Evolutionary conservation across 2,888 invertebrate genomes (phyloP).

Genomic region (Amblyjoppa proteus): DNA sequence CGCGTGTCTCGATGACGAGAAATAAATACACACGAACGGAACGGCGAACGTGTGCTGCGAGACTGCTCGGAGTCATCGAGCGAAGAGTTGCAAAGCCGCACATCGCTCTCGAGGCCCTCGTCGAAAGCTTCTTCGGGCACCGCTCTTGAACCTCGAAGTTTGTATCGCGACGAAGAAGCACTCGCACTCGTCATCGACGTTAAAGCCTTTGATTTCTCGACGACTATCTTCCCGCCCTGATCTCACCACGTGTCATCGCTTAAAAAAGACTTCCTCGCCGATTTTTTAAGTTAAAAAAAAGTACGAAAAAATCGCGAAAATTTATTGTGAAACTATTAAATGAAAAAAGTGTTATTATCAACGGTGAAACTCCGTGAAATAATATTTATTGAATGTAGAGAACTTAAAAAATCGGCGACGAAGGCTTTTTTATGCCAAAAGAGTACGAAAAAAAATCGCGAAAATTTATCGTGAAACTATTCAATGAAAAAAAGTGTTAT

Average conservation of each 20-base stretch:
- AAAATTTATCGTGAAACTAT: neutral
- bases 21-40: neutral
- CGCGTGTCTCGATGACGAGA: neutral
- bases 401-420: too few relatives aligned
- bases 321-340: neutral
- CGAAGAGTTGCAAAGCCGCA: neutral
- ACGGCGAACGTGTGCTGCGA: neutral
- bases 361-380: too few relatives aligned
- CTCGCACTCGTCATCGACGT: slow-evolving; percentile 2
- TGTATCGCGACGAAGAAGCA: neutral
- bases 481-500: neutral
- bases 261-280: neutral
- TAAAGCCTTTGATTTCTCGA: neutral
- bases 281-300: neutral
- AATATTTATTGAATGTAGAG: too few relatives aligned
- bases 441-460: too few relatives aligned
- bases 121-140: neutral
- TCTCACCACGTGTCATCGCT: neutral
- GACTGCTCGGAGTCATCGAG: neutral
- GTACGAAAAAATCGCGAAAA: neutral
- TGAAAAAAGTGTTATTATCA: neutral
- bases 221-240: neutral
- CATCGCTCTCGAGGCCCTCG: neutral
- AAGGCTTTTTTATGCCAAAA: too few relatives aligned
- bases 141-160: neutral